These are phyloP conservation scores for Sminthopsis crassicaudata DNA, from an alignment of 2,113 vertebrate species.

Conservation along the genomic window DNA sequence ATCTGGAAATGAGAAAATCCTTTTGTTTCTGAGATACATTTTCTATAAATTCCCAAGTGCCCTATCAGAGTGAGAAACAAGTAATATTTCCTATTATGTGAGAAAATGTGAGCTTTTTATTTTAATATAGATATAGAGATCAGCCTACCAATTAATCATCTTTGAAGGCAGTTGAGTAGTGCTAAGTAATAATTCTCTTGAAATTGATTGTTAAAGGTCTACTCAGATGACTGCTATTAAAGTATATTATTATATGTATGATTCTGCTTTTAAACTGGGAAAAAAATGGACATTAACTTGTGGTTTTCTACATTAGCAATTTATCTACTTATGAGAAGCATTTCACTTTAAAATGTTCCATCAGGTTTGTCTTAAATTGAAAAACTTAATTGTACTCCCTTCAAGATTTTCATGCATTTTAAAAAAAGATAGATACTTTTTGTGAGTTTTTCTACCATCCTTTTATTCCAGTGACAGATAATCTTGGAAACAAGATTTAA, in stretches of 20 bases:
- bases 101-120: conserved; percentile 62
- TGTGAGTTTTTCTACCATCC: conserved; percentile 49
- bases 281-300: conserved; percentile 67
- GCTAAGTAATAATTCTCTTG: conserved; percentile 72
- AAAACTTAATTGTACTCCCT: conserved; percentile 62
- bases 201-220: conserved; percentile 71
- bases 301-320: conserved; percentile 73
- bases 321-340: conserved; percentile 61
- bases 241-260: conserved; percentile 72
- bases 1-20: neutral
- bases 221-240: conserved; percentile 69
- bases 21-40: conserved; percentile 24
- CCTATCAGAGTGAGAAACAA: conserved; percentile 63
- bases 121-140: conserved; percentile 41
- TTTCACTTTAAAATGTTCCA: conserved; percentile 56
- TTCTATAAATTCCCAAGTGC: conserved; percentile 18
- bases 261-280: conserved; percentile 72
- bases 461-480: neutral
- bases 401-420: conserved; percentile 49
- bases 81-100: conserved; percentile 58
- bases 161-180: conserved; percentile 68
- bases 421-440: conserved; percentile 40
- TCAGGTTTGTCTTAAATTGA: conserved; percentile 57
- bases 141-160: conserved; percentile 70
- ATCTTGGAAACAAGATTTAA: conserved; percentile 17